phyloP scores from a whole-genome alignment of 2,113 vertebrate species.

The Dolichotis patagonum region DNA sequence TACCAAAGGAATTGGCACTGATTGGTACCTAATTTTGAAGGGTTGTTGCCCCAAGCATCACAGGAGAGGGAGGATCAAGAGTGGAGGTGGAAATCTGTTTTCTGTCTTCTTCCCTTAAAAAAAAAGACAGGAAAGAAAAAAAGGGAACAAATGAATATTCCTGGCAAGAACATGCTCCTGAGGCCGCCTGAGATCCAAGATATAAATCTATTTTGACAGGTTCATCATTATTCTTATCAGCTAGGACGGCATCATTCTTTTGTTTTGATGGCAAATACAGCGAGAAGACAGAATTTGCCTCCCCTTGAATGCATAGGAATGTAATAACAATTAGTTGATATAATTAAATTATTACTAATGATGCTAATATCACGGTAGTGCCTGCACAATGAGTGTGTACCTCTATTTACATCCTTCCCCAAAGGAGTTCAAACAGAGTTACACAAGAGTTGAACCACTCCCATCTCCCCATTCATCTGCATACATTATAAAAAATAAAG shows the following conservation, averaged over 20 bases:
- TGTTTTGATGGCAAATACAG: conserved; percentile 70
- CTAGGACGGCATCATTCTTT: conserved; percentile 63
- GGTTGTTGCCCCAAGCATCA: conserved; percentile 68
- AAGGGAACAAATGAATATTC: conserved; percentile 62
- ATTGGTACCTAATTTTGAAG: conserved; percentile 78
- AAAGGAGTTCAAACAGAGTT: conserved; percentile 62
- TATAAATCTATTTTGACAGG: conserved; percentile 76
- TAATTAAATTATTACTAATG: conserved; percentile 76
- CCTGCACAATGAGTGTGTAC: conserved; percentile 33
- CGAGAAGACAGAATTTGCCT: conserved; percentile 68
- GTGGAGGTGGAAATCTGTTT: conserved; percentile 60
- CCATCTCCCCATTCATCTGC: conserved; percentile 49
- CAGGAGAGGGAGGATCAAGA: conserved; percentile 36
- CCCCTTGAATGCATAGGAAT: conserved; percentile 50
- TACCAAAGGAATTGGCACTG: conserved; percentile 77
- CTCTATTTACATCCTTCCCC: conserved; percentile 63
- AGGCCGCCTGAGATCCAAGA: conserved; percentile 43
- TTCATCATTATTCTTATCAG: conserved; percentile 69
- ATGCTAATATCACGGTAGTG: conserved; percentile 55
- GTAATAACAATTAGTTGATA: conserved; percentile 69
- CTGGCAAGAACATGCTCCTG: conserved; percentile 49
- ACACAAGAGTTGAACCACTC: conserved; percentile 16
- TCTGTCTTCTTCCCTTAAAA: conserved; percentile 26
- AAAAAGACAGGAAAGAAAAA: not conserved
- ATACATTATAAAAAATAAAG: conserved; percentile 41